Percentiles rank a stretch among this genome's conserved stretches.
Evolutionary conservation across 2,797 vertebrate species (phyloP).

Genomic region (Phalloptychus januarius): DNA sequence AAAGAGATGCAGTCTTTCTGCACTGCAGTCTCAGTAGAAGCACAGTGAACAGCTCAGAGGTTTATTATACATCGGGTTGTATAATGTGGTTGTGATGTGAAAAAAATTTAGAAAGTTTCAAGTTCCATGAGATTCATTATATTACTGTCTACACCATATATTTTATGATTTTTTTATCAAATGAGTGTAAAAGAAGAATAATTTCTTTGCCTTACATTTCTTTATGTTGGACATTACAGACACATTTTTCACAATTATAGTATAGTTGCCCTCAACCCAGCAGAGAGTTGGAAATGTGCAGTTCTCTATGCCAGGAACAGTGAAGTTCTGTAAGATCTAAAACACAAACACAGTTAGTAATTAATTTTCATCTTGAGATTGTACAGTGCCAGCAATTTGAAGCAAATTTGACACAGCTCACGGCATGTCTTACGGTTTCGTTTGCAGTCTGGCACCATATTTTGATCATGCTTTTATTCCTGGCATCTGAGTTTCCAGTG

Average conservation of each 20-base stretch:
- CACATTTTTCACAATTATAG: constrained; percentile 82
- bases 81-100: not conserved
- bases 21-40: not conserved
- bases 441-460: constrained; percentile 86
- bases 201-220: constrained; percentile 80
- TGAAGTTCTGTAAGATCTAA: constrained; percentile 83
- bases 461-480: constrained; percentile 89
- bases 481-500: constrained; percentile 79
- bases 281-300: constrained; percentile 85
- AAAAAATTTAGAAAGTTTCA: not conserved
- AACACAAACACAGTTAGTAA: constrained; percentile 36
- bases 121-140: not conserved
- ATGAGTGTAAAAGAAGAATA: not conserved
- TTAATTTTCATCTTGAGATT: not conserved
- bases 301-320: constrained; percentile 81
- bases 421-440: constrained; percentile 64
- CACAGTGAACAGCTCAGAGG: not conserved
- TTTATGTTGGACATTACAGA: constrained; percentile 75
- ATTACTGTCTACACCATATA: not conserved
- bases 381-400: not conserved
- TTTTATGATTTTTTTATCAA: not conserved
- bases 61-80: not conserved
- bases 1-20: not conserved
- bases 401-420: not conserved
- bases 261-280: constrained; percentile 79